Evolutionary conservation across 2,888 invertebrate species (phyloP).

Genomic region (Globia sparganii): DNA sequence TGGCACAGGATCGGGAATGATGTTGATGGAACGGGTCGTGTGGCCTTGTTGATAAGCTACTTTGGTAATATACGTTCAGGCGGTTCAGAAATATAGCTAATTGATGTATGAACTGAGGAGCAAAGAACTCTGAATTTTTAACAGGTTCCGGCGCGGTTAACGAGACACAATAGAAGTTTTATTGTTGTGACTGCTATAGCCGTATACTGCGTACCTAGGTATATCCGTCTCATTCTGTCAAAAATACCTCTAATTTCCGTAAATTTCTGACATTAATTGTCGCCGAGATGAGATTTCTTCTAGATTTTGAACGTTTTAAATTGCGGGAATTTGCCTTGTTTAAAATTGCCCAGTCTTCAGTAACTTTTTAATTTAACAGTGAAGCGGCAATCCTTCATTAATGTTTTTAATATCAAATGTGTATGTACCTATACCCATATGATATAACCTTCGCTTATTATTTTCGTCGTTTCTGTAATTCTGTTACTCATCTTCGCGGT

Average conservation of each 20-base stretch:
- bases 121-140: background rate
- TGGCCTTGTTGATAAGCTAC: background rate
- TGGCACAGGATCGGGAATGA: slow-evolving; percentile 7
- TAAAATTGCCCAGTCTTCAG: background rate
- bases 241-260: background rate
- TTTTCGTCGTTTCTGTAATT: background rate
- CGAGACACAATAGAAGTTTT: too few species aligned
- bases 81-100: background rate
- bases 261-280: background rate
- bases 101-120: background rate
- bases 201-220: too few species aligned
- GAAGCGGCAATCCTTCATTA: too few species aligned
- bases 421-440: too few species aligned
- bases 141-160: too few species aligned
- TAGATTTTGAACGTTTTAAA: background rate
- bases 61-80: background rate
- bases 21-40: background rate
- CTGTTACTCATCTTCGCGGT: background rate
- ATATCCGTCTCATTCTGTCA: background rate
- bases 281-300: background rate
- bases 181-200: too few species aligned
- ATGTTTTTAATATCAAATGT: too few species aligned
- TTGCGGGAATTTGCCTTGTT: background rate
- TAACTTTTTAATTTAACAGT: background rate
- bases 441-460: background rate